A percentile compares a stretch with the other conserved stretches of the same genome.
phyloP scores from a whole-genome alignment of 2,888 invertebrate genomes.

The Drosophila meridionalis region DNA sequence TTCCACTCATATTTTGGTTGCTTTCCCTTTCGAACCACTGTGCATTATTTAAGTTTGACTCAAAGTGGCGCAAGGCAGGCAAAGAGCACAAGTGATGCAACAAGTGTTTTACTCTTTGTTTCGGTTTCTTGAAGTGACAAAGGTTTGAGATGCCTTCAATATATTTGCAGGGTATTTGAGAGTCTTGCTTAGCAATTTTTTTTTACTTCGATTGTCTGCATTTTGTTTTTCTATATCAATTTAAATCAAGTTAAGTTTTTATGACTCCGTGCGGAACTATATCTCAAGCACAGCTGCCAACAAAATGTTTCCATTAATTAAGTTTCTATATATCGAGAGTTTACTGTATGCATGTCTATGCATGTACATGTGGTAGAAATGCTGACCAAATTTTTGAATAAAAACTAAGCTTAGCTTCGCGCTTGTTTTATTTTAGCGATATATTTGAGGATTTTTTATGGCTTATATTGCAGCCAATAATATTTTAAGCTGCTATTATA shows the following conservation, averaged over 20 bases:
- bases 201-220: neutral
- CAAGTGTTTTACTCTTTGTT: slow-evolving; percentile 30
- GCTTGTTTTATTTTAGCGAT: slow-evolving; percentile 39
- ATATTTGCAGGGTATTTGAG: neutral
- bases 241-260: neutral
- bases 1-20: slow-evolving; percentile 48
- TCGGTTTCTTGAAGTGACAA: neutral
- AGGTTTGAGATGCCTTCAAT: neutral
- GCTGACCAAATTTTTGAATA: slow-evolving; percentile 34
- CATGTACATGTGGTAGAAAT: slow-evolving; percentile 13
- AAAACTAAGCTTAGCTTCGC: slow-evolving; percentile 58
- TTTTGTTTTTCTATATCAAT: neutral
- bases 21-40: neutral
- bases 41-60: slow-evolving; percentile 31
- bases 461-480: slow-evolving; percentile 27
- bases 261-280: neutral
- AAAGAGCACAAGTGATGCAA: slow-evolving; percentile 19
- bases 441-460: slow-evolving; percentile 44
- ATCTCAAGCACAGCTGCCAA: neutral
- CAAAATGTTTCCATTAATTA: slow-evolving; percentile 3
- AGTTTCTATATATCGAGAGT: neutral
- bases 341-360: neutral
- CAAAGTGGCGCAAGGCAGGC: slow-evolving; percentile 33
- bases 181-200: neutral
- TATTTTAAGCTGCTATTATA: slow-evolving; percentile 24